phyloP scores from a whole-genome alignment of 2,888 invertebrate species.

The Cheilosia scutellata region DNA sequence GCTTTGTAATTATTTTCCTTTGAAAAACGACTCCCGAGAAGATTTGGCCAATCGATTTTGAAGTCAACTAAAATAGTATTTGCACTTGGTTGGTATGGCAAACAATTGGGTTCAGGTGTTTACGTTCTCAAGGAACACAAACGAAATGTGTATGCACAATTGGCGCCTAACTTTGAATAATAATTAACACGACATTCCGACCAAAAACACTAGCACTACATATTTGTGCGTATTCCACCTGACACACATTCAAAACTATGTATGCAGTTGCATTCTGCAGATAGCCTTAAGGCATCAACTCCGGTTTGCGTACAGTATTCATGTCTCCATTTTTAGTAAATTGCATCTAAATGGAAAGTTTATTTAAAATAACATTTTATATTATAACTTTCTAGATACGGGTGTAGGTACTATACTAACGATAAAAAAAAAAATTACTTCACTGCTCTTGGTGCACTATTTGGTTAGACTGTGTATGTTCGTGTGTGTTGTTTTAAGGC shows the following conservation, averaged over 20 bases:
- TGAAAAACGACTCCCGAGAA: neutral
- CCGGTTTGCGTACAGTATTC: neutral
- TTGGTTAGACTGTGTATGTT: conserved; percentile 44
- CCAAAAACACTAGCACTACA: neutral
- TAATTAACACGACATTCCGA: conserved; percentile 16
- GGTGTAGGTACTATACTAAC: neutral
- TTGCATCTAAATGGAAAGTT: conserved; percentile 57
- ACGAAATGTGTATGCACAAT: neutral
- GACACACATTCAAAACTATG: conserved; percentile 38
- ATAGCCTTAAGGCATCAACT: conserved; percentile 11
- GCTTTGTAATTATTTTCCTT: conserved; percentile 49
- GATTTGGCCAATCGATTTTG: neutral
- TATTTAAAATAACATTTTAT: conserved; percentile 1
- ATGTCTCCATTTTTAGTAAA: conserved; percentile 34
- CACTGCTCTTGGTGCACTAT: conserved; percentile 53
- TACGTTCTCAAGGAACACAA: conserved; percentile 21
- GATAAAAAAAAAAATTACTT: conserved; percentile 53
- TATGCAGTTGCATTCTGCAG: conserved; percentile 29
- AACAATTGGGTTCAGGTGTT: conserved; percentile 18
- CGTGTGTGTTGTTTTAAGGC: conserved; percentile 28
- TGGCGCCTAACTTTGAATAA: conserved; percentile 39
- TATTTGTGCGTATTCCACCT: conserved; percentile 43
- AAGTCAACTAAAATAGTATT: neutral
- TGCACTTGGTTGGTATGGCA: neutral
- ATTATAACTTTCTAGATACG: conserved; percentile 8